Base-by-base conservation (phyloP, 2,888 invertebrate species). In the Cremastobaeus sp. region DNA sequence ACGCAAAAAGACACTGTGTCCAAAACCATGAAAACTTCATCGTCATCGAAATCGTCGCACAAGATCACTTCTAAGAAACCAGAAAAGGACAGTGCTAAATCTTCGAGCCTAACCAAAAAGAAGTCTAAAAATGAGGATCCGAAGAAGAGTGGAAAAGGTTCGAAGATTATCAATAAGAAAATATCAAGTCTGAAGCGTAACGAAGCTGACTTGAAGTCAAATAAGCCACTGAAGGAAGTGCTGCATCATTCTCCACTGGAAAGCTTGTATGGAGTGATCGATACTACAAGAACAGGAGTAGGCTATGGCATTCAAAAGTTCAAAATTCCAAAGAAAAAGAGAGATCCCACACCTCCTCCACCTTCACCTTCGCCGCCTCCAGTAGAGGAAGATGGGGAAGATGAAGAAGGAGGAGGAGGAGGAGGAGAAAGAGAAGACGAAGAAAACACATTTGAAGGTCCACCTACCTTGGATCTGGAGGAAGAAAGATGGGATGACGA, bases 321-420 rank as follows among this genome's bases (percentile, higher is more conserved):
- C 69, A 89, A 89, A 78, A 91, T 91, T 65, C 91, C 91, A 0
- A 90, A 90, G 79, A 85, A 88, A 37, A 88, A 88, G 64, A 86
- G 86, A n/a, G 79, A 82, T 1, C 85, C 83, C 6, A 76, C 81
- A 2, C 76, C 79, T 1, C 74, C 77, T n/a, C 85, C 85, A 25
- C 62, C 75, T 5, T 47, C 72, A 6, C 52, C 69, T 1, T 75
- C 74, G 11, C 20, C 12, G 6, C 34, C 21, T 28, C 12, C 5
- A 34, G 8, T 28, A 12, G 8, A 43, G 0, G 41, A 70, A 15
- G 79, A 79, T 20, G 34, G 8, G 4, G 25, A 25, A 4, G 25
- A 25, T 25, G 25, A 25, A 5, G n/a, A n/a, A 20, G 9, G 11
- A 39, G 50, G 3, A 55, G 50, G 21, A 69, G 75, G n/a, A 34